Evolutionary conservation across 30 jellyfish, hydroid and myxozoan species (phyloP).

Genomic region (Cassiopea andromeda): DNA sequence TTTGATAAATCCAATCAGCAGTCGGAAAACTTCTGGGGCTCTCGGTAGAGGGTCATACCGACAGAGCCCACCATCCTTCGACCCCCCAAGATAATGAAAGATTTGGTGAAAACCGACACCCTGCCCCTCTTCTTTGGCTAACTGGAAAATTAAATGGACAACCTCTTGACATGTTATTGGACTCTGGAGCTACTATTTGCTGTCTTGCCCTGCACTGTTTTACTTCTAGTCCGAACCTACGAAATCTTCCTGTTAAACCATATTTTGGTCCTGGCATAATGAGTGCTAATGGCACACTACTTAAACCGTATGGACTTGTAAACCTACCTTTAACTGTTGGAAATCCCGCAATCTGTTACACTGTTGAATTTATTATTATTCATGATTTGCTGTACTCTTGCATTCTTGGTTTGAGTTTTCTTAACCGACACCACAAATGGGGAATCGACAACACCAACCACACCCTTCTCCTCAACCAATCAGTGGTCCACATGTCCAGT

Average conservation of each 20-base stretch:
- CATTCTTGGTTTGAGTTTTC: conserved; percentile 60
- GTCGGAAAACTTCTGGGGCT: conserved; percentile 52
- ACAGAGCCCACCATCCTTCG: conserved; percentile 15
- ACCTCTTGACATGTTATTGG: conserved; percentile 25
- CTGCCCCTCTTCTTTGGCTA: conserved; percentile 41
- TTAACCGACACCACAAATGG: conserved; percentile 33
- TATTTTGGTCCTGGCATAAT: conserved; percentile 46
- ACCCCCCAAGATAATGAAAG: conserved; percentile 42
- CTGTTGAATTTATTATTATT: conserved; percentile 41
- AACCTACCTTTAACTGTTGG: conserved; percentile 44
- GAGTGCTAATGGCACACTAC: conserved; percentile 44
- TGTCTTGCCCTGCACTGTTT: conserved; percentile 50
- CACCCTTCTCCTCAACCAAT: conserved; percentile 36
- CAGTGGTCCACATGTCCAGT: conserved; percentile 12
- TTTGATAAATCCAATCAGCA: background rate
- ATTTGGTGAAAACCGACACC: background rate
- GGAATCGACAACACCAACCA: conserved; percentile 50
- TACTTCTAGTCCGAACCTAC: conserved; percentile 36
- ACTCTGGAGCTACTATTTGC: conserved; percentile 47
- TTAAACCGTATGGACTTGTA: conserved; percentile 26
- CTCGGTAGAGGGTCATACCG: conserved; percentile 56
- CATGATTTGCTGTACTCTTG: conserved; percentile 55
- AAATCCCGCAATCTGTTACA: conserved; percentile 39
- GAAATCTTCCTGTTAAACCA: conserved; percentile 9
- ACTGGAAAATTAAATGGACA: conserved; percentile 48